Conservation (phyloP, 2,888 invertebrate species). For the Micropterix aruncella region DNA sequence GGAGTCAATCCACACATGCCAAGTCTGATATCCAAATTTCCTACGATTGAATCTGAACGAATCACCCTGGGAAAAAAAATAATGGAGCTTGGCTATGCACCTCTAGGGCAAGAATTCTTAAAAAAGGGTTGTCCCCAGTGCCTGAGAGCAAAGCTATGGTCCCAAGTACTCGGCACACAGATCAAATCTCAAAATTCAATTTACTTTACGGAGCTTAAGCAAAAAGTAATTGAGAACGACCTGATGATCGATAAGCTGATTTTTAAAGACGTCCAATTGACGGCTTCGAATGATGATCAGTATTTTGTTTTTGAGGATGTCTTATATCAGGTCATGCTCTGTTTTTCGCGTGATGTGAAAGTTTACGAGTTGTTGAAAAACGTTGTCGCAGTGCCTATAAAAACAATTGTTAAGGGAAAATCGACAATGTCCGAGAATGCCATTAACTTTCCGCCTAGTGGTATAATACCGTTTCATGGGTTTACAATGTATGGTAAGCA, state of each 20-base stretch:
- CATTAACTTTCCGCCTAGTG: conserved; percentile 82
- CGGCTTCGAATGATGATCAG: conserved; percentile 94
- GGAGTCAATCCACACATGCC: conserved; percentile 52
- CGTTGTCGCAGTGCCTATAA: conserved; percentile 47
- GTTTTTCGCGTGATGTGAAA: conserved; percentile 81
- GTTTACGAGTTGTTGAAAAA: conserved; percentile 57
- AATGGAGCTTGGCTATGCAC: conserved; percentile 65
- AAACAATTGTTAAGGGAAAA: conserved; percentile 61
- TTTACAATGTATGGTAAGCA: conserved; percentile 90
- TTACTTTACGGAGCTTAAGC: conserved; percentile 70
- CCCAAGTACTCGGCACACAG: conserved; percentile 71
- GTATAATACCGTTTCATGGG: conserved; percentile 92
- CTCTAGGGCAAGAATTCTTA: conserved; percentile 78
- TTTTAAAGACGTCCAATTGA: conserved; percentile 91
- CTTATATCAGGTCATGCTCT: conserved; percentile 82
- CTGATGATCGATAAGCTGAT: conserved; percentile 88
- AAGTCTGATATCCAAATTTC: conserved; percentile 35
- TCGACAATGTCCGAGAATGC: conserved; percentile 50
- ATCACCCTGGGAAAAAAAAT: conserved; percentile 64
- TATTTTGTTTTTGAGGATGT: conserved; percentile 97
- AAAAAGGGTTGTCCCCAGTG: conserved; percentile 74
- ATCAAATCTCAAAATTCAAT: conserved; percentile 46
- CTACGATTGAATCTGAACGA: conserved; percentile 53
- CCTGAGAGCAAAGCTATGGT: conserved; percentile 73
- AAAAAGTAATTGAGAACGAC: conserved; percentile 73